Conservation (phyloP, 2,113 vertebrate species). For the Polypterus bichir region DNA sequence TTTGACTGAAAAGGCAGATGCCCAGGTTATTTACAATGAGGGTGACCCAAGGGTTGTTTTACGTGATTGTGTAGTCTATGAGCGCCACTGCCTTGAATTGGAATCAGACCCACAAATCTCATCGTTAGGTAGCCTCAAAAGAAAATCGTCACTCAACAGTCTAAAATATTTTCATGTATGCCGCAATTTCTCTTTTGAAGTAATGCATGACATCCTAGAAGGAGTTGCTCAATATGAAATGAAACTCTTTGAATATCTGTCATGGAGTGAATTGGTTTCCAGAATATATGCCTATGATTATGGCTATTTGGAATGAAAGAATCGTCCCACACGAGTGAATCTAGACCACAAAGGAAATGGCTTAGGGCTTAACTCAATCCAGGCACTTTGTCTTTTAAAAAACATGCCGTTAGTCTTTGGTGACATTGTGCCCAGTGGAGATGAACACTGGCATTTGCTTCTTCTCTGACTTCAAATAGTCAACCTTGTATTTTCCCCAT, state of each 20-base stretch:
- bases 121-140: too few species aligned
- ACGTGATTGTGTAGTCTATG: too few species aligned
- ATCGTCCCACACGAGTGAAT: conserved; percentile 11
- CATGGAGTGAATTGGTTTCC: conserved; percentile 5
- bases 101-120: too few species aligned
- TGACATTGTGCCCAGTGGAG: conserved; percentile 13
- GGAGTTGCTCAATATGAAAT: conserved; percentile 19
- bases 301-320: conserved; percentile 14
- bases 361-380: conserved; percentile 14
- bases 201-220: conserved; percentile 26
- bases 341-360: conserved; percentile 14
- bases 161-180: conserved; percentile 20
- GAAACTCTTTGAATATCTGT: conserved; percentile 12
- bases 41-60: too few species aligned
- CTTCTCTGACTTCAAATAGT: conserved; percentile 22
- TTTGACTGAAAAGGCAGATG: too few species aligned
- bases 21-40: too few species aligned
- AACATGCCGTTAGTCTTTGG: conserved; percentile 24
- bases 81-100: too few species aligned
- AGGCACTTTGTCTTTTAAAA: conserved; percentile 19
- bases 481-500: conserved; percentile 14
- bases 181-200: conserved; percentile 20
- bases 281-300: conserved; percentile 18
- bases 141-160: too few species aligned
- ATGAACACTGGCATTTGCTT: conserved; percentile 19